Base-by-base conservation (phyloP, 2,113 vertebrate genomes). In the Pituophis catenifer region DNA sequence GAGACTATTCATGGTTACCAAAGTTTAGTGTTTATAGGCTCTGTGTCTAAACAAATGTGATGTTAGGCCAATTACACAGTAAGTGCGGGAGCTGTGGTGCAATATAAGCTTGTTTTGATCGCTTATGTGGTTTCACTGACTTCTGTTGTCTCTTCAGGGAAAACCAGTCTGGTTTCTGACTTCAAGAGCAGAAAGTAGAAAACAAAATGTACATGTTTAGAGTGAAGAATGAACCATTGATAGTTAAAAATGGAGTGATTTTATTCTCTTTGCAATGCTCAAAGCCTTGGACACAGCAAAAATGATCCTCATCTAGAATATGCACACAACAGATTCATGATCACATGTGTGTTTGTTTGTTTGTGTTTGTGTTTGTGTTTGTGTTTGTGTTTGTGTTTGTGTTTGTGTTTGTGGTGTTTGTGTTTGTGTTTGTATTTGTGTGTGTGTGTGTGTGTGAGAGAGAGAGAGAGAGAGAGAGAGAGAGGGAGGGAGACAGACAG, bases 1-100 rank as follows among this genome's bases (percentile, higher is more conserved):
- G 92, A 89, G 26, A 89, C 92, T 65, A 92, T 92, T 92, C 62
- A 81, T 92, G 92, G 88, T 92, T 89, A 81, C 53, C 89, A 89
- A 89, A 89, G 88, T 81, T 89, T 81, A 92, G 91, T 89, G 62
- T 92, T 92, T 81, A 81, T 81, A 89, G 92, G 88, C 92, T 85
- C 87, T 81, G 65, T 89, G 62, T 70, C 86, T 88, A 91, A 95
- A 89, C 1, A 65, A 87, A 48, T 53, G 33, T 24, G 58, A 53
- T 26, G 33, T 52, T 62, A 86, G 91, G 90, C 85, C 92, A 93
- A 57, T 88, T 90, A 55, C 62, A 58, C 10, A 89, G 85, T 86
- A 19, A 88, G 81, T 75, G 90, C 70, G 81, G 44, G 11, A 48
- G n/a, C 59, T 89, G 26, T 3, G 44, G 48, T 91, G 29, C 15